Evolutionary conservation across 2,113 vertebrate species (phyloP).

Genomic region (Mustelus asterias): DNA sequence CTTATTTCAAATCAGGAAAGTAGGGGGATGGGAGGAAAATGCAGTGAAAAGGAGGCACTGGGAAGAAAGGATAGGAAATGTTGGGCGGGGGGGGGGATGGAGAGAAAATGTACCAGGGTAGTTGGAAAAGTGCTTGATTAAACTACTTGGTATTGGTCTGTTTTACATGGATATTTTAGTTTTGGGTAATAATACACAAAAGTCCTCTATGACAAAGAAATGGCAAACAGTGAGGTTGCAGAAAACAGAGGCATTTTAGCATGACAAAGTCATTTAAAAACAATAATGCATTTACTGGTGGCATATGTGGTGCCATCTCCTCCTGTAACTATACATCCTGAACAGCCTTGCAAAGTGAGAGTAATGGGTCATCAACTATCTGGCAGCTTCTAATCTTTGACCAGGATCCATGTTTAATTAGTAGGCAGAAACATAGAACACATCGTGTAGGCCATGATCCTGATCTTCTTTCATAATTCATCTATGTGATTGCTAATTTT

Average conservation of each 20-base stretch:
- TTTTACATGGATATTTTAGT: neutral
- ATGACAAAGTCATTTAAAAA: neutral
- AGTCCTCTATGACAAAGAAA: neutral
- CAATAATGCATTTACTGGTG: neutral
- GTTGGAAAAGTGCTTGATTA: neutral
- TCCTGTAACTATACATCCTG: neutral
- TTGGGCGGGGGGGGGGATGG: neutral
- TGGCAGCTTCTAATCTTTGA: conserved; percentile 15
- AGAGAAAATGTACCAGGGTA: neutral
- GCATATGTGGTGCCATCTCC: neutral
- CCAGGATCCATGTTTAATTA: neutral
- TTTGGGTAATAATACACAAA: neutral
- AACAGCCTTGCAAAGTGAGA: neutral
- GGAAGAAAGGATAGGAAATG: neutral
- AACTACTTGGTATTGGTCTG: neutral
- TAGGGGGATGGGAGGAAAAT: conserved; percentile 40
- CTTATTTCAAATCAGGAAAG: conserved; percentile 41
- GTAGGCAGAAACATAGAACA: neutral
- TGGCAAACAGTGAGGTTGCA: neutral
- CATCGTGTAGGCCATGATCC: neutral
- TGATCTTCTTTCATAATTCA: conserved; percentile 6
- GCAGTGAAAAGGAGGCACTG: neutral
- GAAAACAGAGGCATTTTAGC: conserved; percentile 2
- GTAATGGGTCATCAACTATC: neutral
- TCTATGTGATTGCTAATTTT: neutral